Base-by-base conservation (phyloP, 2,888 invertebrate genomes). In the Palloptera scutellata region DNA sequence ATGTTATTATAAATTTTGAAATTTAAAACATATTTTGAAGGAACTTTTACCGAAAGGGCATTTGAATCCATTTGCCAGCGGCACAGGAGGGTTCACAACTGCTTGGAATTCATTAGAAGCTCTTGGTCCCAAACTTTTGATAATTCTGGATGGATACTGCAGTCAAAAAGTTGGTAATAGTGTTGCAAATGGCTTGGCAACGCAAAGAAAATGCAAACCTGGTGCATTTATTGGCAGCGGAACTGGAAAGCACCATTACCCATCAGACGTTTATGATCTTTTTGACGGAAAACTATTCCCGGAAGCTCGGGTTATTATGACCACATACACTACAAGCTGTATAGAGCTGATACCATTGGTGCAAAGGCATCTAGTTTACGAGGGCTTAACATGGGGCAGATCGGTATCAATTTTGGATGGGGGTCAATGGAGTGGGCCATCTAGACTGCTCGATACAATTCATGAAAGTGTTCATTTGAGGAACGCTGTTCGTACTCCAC, bases 91-190 rank as follows among this genome's bases (percentile, higher is more conserved):
- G 20, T 84, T 86, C 48, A 78, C 82, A 5, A 81, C 86, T 51
- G 84, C 86, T 10, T 87, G 86, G 86, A 83, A 85, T 58, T 84
- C 85, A 4, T 73, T 87, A 53, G 83, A 85, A 57, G 75, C 85
- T 1, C 80, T 87, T 62, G 86, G 86, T 64, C 86, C 86, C 45
- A 84, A 86, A 41, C 79, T 88, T 20, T 81, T 88, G 12, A 86
- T 88, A 72, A 83, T 88, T 20, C 79, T 88, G 48, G 88, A 88
- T 74, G 88, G 88, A 1, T 86, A 87, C 76, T 87, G 87, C 74
- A 76, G 75, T 57, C 74, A 75, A 58, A 76, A 78, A 66, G 52
- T 53, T 11, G 66, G 66, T 6, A 68, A 61, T 42, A 54, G 51
- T 12, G 54, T 42, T 20, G 20, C 55, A 10, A 61, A 19, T 19